Base-by-base conservation (phyloP, 2,113 vertebrate species). In the Cyprinodon tularosa region DNA sequence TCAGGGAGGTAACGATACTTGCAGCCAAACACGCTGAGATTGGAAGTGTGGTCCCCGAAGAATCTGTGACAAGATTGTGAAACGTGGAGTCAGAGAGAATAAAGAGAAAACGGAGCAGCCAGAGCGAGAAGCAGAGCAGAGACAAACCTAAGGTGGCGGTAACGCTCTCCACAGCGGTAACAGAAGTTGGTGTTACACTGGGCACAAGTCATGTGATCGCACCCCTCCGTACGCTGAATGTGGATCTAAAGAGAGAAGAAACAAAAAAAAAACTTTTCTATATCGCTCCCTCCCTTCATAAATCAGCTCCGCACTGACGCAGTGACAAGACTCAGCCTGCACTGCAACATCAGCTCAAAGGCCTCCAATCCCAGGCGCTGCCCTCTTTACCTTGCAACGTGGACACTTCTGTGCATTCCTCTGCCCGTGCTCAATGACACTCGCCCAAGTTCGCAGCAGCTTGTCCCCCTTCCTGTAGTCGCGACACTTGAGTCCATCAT, bases 171-270 rank as follows among this genome's bases (percentile, higher is more conserved):
- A 68, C 98, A 99, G 72, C 98, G 98, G 87, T 99, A 99, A 90
- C 98, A 99, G 93, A 99, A 99, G 90, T 99, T 99, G 80, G 98
- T 99, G 95, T 97, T 98, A 80, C 98, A 99, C 73, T 99, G 97
- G 7, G 96, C 96, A 81, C 98, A 99, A 50, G 96, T 97, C 97
- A 99, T 99, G 70, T 99, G 98, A 89, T 99, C 97, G 83, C 98
- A 99, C 42, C 98, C 98, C 93, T 99, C 97, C 0, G 97, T 98
- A 68, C 96, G 96, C 94, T 99, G 97, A 87, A 99, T 99, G 83
- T 99, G 98, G 87, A 99, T 98, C 98, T 99, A 36, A 13, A 71
- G 38, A 39, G 1, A 17, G 65, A 36, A 65, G 38, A 44, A 14
- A 57, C 5, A 69, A 47, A 17, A 59, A 6, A 64, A 45, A 11